Percentiles rank a stretch among this genome's conserved stretches.
These are phyloP conservation scores for Pantala flavescens DNA, from an alignment of 1,140 invertebrate species.

Conservation along the genomic window DNA sequence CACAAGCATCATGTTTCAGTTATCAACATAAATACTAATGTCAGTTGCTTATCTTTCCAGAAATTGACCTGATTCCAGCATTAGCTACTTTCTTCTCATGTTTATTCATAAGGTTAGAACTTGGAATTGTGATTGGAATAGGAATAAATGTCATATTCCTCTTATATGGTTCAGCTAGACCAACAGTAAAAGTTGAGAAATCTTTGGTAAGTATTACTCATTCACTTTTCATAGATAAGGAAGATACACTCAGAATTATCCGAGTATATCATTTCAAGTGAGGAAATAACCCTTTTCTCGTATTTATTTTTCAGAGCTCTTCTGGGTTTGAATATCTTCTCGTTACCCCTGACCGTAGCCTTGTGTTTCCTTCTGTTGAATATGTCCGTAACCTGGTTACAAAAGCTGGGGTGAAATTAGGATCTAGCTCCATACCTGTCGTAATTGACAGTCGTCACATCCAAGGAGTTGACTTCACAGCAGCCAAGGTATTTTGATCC, in stretches of 20 bases:
- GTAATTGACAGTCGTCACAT: constrained; percentile 67
- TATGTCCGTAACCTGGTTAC: constrained; percentile 60
- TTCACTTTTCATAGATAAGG: background rate
- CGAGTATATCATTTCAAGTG: too few species aligned
- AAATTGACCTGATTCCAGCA: constrained; percentile 57
- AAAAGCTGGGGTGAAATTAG: constrained; percentile 53
- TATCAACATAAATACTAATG: too few species aligned
- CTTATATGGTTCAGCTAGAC: constrained; percentile 60
- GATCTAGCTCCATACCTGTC: constrained; percentile 46
- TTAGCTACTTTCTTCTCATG: constrained; percentile 55
- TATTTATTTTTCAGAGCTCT: constrained; percentile 35
- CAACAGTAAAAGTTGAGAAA: constrained; percentile 49
- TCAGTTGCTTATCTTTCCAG: constrained; percentile 37
- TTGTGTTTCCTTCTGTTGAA: constrained; percentile 66
- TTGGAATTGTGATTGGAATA: constrained; percentile 65
- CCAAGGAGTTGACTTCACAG: constrained; percentile 64
- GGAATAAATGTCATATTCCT: constrained; percentile 57
- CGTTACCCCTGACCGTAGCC: constrained; percentile 58
- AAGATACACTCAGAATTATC: background rate
- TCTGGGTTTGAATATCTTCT: constrained; percentile 54
- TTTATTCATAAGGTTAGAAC: constrained; percentile 54
- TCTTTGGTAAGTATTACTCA: constrained; percentile 34
- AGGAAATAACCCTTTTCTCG: background rate
- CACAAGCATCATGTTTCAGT: too few species aligned
- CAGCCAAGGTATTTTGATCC: constrained; percentile 33